Percentiles rank a stretch among this genome's conserved stretches.
Evolutionary conservation across 2,888 invertebrate genomes (phyloP).

Genomic region (Allolobophora icterica): DNA sequence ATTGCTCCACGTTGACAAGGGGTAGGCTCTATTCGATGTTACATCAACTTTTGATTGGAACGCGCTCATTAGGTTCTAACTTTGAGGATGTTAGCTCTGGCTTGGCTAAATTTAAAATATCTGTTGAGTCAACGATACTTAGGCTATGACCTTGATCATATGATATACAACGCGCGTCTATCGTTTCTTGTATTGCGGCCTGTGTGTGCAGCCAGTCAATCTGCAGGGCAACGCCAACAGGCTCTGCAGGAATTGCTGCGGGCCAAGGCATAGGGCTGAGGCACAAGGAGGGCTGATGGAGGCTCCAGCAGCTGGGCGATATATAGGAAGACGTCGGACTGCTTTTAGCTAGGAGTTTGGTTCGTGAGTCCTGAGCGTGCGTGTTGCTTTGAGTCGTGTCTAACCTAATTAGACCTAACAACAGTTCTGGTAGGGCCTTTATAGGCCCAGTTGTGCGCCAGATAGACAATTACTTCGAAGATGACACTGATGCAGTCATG

Average conservation of each 20-base stretch:
- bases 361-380: neutral
- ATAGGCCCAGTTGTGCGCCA: neutral
- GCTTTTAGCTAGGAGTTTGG: neutral
- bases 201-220: constrained; percentile 17
- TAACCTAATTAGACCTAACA: neutral
- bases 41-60: no score
- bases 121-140: neutral
- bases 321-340: neutral
- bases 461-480: neutral
- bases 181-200: neutral
- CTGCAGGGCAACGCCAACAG: constrained; percentile 6
- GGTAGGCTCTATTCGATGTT: no score
- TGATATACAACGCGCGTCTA: constrained; percentile 8
- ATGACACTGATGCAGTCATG: neutral
- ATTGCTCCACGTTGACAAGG: no score
- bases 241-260: neutral
- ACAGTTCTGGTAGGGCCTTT: neutral
- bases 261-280: neutral
- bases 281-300: neutral
- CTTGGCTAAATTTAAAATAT: neutral
- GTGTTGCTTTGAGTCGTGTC: constrained; percentile 2
- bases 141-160: neutral
- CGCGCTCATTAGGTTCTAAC: neutral
- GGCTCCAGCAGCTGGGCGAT: constrained; percentile 17
- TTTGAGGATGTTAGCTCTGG: neutral